A percentile compares a stretch with the other conserved stretches of the same genome.
Conservation (phyloP, 2,888 invertebrate species). For the Malthinus seriepunctatus region DNA sequence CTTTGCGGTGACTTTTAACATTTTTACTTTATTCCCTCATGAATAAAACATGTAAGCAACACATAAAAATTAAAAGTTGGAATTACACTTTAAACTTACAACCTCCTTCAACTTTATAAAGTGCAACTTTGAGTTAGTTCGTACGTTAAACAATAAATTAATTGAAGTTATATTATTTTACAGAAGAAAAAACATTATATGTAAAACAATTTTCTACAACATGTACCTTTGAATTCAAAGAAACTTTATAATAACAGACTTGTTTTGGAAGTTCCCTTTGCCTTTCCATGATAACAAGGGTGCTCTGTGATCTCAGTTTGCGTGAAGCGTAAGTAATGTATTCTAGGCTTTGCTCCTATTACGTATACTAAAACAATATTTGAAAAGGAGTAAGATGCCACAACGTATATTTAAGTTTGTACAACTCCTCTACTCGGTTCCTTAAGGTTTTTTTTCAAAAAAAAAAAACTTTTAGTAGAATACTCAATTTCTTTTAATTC, state of each 20-base stretch:
- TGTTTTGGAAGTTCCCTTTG: slow-evolving; percentile 16
- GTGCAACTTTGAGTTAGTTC: not conserved
- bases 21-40: slow-evolving; percentile 14
- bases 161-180: too few species aligned
- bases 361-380: slow-evolving; percentile 21
- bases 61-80: slow-evolving; percentile 15
- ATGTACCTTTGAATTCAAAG: slow-evolving; percentile 16
- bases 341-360: slow-evolving; percentile 16
- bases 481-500: too few species aligned
- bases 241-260: slow-evolving; percentile 19
- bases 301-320: slow-evolving; percentile 19
- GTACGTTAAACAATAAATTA: too few species aligned
- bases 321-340: slow-evolving; percentile 21
- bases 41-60: slow-evolving; percentile 14
- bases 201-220: too few species aligned
- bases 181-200: too few species aligned
- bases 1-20: slow-evolving; percentile 11
- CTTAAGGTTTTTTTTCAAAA: not conserved
- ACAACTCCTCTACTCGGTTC: slow-evolving; percentile 2
- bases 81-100: slow-evolving; percentile 9
- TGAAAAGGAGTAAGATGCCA: slow-evolving; percentile 8
- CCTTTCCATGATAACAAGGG: slow-evolving; percentile 15
- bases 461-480: too few species aligned
- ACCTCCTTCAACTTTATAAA: not conserved
- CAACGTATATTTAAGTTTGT: slow-evolving; percentile 5